Base-by-base conservation (phyloP, 1,140 invertebrate species). In the Saxidomus purpurata region DNA sequence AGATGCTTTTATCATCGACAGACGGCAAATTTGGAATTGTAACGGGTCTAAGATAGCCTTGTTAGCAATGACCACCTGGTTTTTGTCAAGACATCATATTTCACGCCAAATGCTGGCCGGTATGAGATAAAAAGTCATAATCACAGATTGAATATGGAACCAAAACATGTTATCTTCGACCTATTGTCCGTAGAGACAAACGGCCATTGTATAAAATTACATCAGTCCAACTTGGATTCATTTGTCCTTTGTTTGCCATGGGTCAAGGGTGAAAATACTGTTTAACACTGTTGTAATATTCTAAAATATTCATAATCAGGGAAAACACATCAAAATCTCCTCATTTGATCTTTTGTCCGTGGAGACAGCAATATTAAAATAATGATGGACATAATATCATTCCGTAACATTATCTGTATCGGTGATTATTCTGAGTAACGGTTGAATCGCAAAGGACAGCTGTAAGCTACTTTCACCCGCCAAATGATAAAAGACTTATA, bases 321-420 rank as follows among this genome's bases (percentile, higher is more conserved):
- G 43, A 87, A 74, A 87, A 87, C 52, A 49, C 71, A 86, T 74
- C 43, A 74, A 36, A 55, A 69, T 34, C 71, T 52, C 31, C 36
- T 67, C 55, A 87, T 87, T 87, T 87, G 85, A 87, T 87, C 85
- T 87, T 79, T 87, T 87, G 85, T 87, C 43, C 36, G 11, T 1
- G 17, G 43, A n/a, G 76, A 79, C 76, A 79, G 76, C 49, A 55
- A 71, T 79, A 79, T 79, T 79, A 79, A 79, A 79, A 79, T 79
- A 79, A 79, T 79, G 76, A 79, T 22, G 47, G 76, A 55, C 47
- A 55, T 52, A n/a, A 34, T 55, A 79, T 34, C 76, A 38, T 79
- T 79, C 76, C 76, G 76, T 79, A 79, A 79, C 36, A 59, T 49
- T 52, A 79, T 79, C 43, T 79, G 43, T 49, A 55, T 36, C 28